These are phyloP conservation scores for human DNA, from an alignment of 2,113 vertebrate species.

Conservation along the genomic window GRCh38 chr3:40127001-40127500, in stretches of 20 bases:
- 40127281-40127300: not conserved
- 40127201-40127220: not conserved
- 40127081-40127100: not conserved
- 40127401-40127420: not conserved
- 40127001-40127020: not conserved
- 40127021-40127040: not conserved
- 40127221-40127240: not conserved
- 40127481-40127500: not conserved
- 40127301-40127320: not conserved
- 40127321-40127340: not conserved
- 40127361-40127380: not conserved
- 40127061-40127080: not conserved
- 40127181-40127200: not conserved
- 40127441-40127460: not conserved
- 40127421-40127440: not conserved
- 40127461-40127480: not conserved
- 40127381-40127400: too few relatives aligned
- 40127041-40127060: not conserved
- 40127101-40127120: not conserved
- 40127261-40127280: not conserved
- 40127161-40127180: not conserved
- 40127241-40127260: not conserved
- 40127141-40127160: not conserved
- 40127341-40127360: not conserved
- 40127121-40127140: not conserved